phyloP scores from a whole-genome alignment of 2,888 invertebrate species.

The Thymelicus lineola region DNA sequence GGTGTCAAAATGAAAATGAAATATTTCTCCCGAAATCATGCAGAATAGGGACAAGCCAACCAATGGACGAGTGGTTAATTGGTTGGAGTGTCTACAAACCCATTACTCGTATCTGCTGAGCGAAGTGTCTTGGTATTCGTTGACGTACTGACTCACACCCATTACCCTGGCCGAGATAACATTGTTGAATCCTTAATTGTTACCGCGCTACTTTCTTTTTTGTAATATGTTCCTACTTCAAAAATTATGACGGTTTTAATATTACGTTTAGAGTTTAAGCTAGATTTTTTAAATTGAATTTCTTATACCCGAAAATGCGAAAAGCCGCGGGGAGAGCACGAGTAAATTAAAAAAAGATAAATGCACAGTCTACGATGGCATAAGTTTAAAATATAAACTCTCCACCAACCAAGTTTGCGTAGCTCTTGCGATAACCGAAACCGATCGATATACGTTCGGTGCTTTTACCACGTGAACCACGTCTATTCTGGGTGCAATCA shows the following conservation, averaged over 20 bases:
- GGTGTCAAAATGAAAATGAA: neutral
- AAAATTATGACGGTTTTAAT: neutral
- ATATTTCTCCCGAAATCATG: constrained; percentile 46
- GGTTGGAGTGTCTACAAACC: constrained; percentile 65
- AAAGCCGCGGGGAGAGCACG: too few species aligned
- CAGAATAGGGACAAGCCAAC: constrained; percentile 42
- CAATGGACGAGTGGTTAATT: constrained; percentile 65
- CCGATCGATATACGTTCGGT: neutral
- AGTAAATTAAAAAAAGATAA: too few species aligned
- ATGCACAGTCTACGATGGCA: too few species aligned
- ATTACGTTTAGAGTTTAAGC: too few species aligned
- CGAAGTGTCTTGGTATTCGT: constrained; percentile 70
- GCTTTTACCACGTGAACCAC: neutral
- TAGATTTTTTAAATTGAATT: neutral
- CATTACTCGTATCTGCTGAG: constrained; percentile 66
- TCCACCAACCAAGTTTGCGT: neutral
- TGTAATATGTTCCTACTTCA: constrained; percentile 1
- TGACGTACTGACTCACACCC: constrained; percentile 54
- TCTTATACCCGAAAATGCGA: too few species aligned
- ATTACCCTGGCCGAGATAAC: constrained; percentile 57
- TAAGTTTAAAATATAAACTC: neutral
- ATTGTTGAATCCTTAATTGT: constrained; percentile 42
- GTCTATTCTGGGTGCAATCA: neutral
- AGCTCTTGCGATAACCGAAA: neutral
- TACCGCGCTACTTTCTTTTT: constrained; percentile 31